Evolutionary conservation across 92 coral and sea anemone species (phyloP), one percentile per base, ranked within the genome.

Genomic region (Porites divaricata): DNA sequence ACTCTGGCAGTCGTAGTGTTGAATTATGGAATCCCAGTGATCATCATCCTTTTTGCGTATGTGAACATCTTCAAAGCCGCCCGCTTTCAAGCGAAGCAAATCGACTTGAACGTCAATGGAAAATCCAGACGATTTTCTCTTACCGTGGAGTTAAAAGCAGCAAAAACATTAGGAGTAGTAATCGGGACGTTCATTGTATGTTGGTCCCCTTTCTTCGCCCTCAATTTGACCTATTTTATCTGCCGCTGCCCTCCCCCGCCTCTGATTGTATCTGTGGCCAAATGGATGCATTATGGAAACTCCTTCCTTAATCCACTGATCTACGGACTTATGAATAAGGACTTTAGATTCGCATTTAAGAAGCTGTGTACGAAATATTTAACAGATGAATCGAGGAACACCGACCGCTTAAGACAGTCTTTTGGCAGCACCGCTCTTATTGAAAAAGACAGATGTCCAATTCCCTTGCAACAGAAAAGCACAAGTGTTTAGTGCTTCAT

Each of bases 261-360:
- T 35, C 90, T 91, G 8, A 70, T 89, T 67, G 96, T 96, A 6
- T 89, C 96, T 68, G 85, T 93, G 8, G 94, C 97, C 9, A 96
- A 96, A 74, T 92, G 96, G 98, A 93, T 96, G 80, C 99, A 96
- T 79, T 96, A 95, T 70, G 98, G 98, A 7, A 96, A 96, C 78
- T 92, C 96, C 9, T 92, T 94, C 78, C 83, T 90, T 13, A 96
- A 96, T 66, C 99, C 99, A 8, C 71, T 96, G 24, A 96, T 96
- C 20, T 96, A 96, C 75, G 99, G 98, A 45, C 90, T 95, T 20
- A 90, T 96, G 94, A 96, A 96, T 74, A 95, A 87, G 72, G 98
- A 94, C 67, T 96, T 96, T 63, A 87, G 96, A 13, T 88, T 87
- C 35, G 98, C 93, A 17, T 96, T 96, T 83, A 87, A 89, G 78